Evolutionary conservation across 2,888 invertebrate genomes (phyloP).

Genomic region (Scrobipalpa costella): DNA sequence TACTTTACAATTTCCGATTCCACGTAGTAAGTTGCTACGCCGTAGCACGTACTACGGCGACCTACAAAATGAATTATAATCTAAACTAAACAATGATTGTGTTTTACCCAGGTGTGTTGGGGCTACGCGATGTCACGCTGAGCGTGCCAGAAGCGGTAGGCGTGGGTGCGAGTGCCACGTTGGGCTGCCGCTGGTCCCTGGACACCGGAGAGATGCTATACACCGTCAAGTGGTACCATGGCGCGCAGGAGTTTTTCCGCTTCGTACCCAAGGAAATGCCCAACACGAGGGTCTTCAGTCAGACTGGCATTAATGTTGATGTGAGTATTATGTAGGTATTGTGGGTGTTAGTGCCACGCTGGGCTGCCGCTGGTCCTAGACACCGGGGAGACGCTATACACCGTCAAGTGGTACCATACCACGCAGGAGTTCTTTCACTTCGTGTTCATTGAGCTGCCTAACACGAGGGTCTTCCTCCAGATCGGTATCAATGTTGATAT

Average conservation of each 20-base stretch:
- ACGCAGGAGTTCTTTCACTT: slow-evolving; percentile 82
- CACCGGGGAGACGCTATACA: slow-evolving; percentile 85
- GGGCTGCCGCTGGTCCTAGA: slow-evolving; percentile 88
- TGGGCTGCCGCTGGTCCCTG: slow-evolving; percentile 87
- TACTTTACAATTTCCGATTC: too few relatives aligned
- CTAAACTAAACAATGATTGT: too few relatives aligned
- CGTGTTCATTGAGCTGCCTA: slow-evolving; percentile 89
- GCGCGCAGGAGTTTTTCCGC: slow-evolving; percentile 88
- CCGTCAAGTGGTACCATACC: slow-evolving; percentile 92
- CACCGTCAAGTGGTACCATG: slow-evolving; percentile 92
- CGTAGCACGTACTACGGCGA: too few relatives aligned
- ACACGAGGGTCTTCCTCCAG: slow-evolving; percentile 86
- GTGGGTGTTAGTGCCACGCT: slow-evolving; percentile 86
- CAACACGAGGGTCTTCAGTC: slow-evolving; percentile 86
- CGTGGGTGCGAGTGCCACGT: slow-evolving; percentile 85
- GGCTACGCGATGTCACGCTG: slow-evolving; percentile 85
- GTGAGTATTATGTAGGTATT: slow-evolving; percentile 77
- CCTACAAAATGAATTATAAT: too few relatives aligned
- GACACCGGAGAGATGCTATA: slow-evolving; percentile 86
- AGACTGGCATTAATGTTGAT: slow-evolving; percentile 85
- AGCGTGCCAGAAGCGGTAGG: slow-evolving; percentile 87
- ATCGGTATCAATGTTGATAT: slow-evolving; percentile 84
- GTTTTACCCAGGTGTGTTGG: slow-evolving; percentile 73
- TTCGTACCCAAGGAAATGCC: slow-evolving; percentile 91
- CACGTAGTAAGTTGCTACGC: too few relatives aligned